Base-by-base conservation (phyloP, 2,888 invertebrate genomes). In the Anagyrus pseudococci region DNA sequence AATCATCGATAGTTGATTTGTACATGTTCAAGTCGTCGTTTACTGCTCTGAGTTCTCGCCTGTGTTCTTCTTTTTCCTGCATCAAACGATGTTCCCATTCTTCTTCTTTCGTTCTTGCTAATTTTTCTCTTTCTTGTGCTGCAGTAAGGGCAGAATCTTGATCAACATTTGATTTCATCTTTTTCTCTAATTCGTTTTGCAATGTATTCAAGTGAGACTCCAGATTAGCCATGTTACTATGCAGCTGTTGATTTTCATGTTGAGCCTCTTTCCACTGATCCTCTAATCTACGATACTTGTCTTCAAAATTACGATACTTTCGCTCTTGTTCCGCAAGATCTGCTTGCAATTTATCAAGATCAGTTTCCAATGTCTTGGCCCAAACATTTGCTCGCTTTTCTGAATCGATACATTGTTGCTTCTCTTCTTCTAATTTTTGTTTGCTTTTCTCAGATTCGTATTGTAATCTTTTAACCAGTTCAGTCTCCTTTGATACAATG, bases 311-410 rank as follows among this genome's bases (percentile, higher is more conserved):
- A 7, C 50, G 22, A n/a, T 68, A 68, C 8, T 49, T 67, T 0
- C 52, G 33, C 53, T 78, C 77, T 29, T 71, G 67, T 8, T 69
- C 59, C 0, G 67, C 62, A 2, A 78, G 41, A n/a, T 80, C 76
- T 0, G 49, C 52, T 26, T 78, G 77, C 1, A 74, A 60, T 44
- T 72, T 76, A 20, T 78, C 79, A 37, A 73, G 70, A 7, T 80
- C 80, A 3, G 58, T 55, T 62, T 80, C 80, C n/a, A 80, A 47
- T 33, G 75, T 71, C 33, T 75, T 73, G 1, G 72, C 70, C 78
- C 77, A 79, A 6, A 56, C 8, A 1, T 50, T 68, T 0, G 69
- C 59, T 2, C 75, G 72, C 59, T 75, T 78, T 46, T 76, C 75
- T 0, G 70, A 68, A 53, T 78, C 75, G 0, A 65, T 57, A 8